Evolutionary conservation across 1,140 invertebrate genomes (phyloP).

Genomic region (Platyscapa corneri): DNA sequence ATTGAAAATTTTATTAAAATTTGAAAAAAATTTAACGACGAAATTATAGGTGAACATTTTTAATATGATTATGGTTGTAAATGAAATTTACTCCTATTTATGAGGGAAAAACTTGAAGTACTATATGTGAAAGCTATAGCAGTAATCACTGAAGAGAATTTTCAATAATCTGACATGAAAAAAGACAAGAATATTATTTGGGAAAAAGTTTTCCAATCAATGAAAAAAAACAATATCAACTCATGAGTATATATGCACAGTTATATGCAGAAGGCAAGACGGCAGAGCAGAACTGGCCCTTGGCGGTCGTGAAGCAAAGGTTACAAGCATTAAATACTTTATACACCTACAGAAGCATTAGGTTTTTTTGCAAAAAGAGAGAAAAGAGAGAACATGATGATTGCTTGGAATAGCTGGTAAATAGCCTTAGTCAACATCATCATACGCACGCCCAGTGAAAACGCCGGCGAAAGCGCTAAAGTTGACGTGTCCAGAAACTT

Average conservation of each 20-base stretch:
- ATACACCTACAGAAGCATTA: neutral
- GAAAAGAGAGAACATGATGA: neutral
- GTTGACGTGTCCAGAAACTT: slow-evolving; percentile 3
- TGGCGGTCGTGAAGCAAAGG: neutral
- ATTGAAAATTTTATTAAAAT: no score
- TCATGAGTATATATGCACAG: neutral
- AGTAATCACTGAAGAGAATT: no score
- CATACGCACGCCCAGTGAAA: neutral
- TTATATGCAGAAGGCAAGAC: neutral
- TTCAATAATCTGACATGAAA: no score
- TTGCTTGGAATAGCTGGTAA: neutral
- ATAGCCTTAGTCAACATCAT: neutral
- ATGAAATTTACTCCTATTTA: no score
- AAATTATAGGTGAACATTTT: no score
- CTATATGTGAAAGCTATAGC: no score
- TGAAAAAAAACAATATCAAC: neutral
- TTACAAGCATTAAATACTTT: neutral
- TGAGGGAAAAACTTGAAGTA: no score
- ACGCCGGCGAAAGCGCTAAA: neutral
- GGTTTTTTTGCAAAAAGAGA: neutral
- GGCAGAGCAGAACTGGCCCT: neutral
- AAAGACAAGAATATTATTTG: neutral
- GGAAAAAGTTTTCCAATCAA: neutral
- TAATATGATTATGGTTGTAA: no score
- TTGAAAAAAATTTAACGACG: no score